A percentile compares a stretch with the other conserved stretches of the same genome.
Evolutionary conservation across 2,113 vertebrate species (phyloP).

Genomic region (Bothrops jararaca): DNA sequence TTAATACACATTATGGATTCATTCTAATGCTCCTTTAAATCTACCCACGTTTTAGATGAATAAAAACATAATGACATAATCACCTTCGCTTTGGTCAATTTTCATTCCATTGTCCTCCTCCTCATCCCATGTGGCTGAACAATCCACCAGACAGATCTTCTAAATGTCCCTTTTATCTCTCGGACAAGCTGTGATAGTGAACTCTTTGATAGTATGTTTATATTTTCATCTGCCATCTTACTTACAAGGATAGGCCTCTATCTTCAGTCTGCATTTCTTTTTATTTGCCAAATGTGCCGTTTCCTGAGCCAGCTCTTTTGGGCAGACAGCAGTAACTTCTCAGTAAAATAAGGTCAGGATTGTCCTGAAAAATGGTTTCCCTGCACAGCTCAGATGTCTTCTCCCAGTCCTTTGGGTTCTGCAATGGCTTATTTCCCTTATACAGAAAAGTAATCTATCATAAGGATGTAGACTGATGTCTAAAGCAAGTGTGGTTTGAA

Average conservation of each 20-base stretch:
- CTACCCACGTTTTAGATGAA: background rate
- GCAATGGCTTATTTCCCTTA: background rate
- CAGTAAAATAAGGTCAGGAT: background rate
- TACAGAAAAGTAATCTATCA: background rate
- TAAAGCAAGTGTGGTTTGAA: background rate
- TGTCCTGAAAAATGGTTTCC: background rate
- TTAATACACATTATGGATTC: background rate
- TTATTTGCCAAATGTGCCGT: background rate
- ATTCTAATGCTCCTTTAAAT: background rate
- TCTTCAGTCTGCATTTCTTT: background rate
- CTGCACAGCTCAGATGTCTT: background rate
- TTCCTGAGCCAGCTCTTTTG: background rate
- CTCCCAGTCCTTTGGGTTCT: background rate
- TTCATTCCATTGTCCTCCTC: background rate
- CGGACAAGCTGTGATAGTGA: background rate
- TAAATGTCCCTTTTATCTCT: background rate
- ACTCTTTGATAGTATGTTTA: background rate
- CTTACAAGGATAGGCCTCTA: background rate
- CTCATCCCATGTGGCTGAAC: background rate
- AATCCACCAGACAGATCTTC: no score
- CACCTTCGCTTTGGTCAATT: background rate
- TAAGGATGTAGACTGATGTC: background rate
- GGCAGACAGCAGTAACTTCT: background rate
- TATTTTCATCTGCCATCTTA: background rate
- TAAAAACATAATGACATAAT: background rate